Evolutionary conservation across 2,113 vertebrate genomes (phyloP), one percentile per base, ranked within the genome.

Genomic region (Crotalus viridis): DNA sequence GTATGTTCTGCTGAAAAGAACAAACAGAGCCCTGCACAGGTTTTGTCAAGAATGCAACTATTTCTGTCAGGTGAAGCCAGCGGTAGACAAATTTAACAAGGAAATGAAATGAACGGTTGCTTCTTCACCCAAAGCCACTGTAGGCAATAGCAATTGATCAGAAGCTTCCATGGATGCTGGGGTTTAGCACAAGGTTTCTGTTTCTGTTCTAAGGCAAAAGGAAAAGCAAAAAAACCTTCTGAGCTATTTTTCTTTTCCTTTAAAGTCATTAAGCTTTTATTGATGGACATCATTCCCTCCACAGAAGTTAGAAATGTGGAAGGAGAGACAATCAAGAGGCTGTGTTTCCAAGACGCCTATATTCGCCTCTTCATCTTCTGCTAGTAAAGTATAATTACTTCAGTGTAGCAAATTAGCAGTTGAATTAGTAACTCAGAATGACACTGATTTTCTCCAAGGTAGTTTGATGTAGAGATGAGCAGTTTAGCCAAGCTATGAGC

Each of bases 341-440:
- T 48, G 89, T 86, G 28, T 52, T 12, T 19, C 9, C 15, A n/a
- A 93, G 56, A 19, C 56, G 0, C 0, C 89, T 26, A 7, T 24
- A 7, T 52, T 51, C 43, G 0, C 24, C 86, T 54, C 57, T 48
- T 81, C 26, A 51, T 48, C 91, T 91, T 94, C 5, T 54, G 28
- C 22, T 51, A 55, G 39, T 39, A 94, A 5, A n/a, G 51, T 24
- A 19, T 91, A 91, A 88, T 0, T 94, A 89, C 94, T 91, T 26
- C 69, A 91, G 92, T 85, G 52, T 46, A 74, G 43, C 92, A 87
- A 64, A 59, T 1, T 92, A 88, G 7, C 52, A 26, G 48, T 26
- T 46, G 43, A 92, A 90, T 52, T 92, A 87, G 69, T 90, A 81
- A 92, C 6, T 61, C 13, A 87, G 64, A 51, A 74, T 92, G 61